Evolutionary conservation across 2,113 vertebrate species (phyloP).

Genomic region (Cercopithecus mona): DNA sequence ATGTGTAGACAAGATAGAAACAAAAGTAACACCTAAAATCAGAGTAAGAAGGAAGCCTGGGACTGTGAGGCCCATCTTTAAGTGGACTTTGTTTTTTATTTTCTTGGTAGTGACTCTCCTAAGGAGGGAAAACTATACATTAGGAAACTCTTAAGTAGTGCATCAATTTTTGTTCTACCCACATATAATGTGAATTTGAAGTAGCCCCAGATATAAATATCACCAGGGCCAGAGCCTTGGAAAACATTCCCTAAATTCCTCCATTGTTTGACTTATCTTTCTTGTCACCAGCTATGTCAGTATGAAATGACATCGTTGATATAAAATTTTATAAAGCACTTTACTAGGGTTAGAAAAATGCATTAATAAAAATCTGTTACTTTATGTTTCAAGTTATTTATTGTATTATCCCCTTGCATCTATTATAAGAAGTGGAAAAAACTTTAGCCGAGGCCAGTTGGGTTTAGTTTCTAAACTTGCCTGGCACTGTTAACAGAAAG

Average conservation of each 20-base stretch:
- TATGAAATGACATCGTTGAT: background rate
- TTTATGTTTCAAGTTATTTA: background rate
- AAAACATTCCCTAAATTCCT: background rate
- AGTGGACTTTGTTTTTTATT: background rate
- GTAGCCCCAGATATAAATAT: no score
- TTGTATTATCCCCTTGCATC: background rate
- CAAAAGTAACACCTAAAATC: fast-evolving
- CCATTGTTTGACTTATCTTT: background rate
- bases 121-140: fast-evolving
- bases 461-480: background rate
- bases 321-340: background rate
- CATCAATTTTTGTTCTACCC: background rate
- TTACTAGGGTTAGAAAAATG: background rate
- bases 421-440: background rate
- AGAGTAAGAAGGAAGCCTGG: background rate
- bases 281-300: background rate
- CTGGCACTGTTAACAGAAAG: background rate
- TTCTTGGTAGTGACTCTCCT: background rate
- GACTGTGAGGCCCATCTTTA: no score
- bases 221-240: no score
- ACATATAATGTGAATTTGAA: background rate
- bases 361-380: background rate
- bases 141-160: background rate
- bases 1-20: background rate
- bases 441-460: background rate